phyloP scores from a whole-genome alignment of 2,797 vertebrate species.

The Halcyon smyrnensis region DNA sequence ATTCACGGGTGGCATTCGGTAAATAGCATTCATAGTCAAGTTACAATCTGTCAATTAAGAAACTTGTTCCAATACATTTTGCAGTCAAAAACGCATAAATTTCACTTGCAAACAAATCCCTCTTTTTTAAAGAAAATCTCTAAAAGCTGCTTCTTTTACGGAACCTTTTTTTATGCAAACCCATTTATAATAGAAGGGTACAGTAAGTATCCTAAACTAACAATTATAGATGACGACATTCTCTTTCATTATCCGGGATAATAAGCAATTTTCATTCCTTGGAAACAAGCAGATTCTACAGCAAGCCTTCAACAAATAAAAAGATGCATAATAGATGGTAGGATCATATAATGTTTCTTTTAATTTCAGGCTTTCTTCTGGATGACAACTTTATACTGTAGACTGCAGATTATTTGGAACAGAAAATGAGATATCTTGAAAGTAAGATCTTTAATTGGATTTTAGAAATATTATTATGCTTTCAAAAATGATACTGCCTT shows the following conservation, averaged over 20 bases:
- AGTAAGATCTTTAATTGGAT: neutral
- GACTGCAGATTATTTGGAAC: neutral
- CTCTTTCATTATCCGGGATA: slow-evolving; percentile 52
- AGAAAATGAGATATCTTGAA: slow-evolving; percentile 15
- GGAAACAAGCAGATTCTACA: slow-evolving; percentile 50
- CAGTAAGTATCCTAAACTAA: slow-evolving; percentile 46
- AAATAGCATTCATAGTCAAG: neutral
- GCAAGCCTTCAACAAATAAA: slow-evolving; percentile 34
- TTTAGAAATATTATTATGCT: slow-evolving; percentile 13
- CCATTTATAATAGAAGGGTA: slow-evolving; percentile 50
- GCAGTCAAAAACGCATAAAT: neutral
- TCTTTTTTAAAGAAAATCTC: neutral
- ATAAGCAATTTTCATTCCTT: slow-evolving; percentile 67
- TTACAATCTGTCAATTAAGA: slow-evolving; percentile 34
- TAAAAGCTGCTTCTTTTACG: slow-evolving; percentile 35
- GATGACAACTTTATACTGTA: slow-evolving; percentile 18
- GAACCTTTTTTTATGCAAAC: slow-evolving; percentile 6
- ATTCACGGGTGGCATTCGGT: neutral
- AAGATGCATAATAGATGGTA: slow-evolving; percentile 25
- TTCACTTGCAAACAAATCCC: slow-evolving; percentile 4
- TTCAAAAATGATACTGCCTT: slow-evolving; percentile 11
- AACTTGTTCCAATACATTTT: neutral
- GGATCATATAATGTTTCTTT: slow-evolving; percentile 16
- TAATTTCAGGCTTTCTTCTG: slow-evolving; percentile 16
- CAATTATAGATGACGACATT: slow-evolving; percentile 59